Percentiles rank a stretch among this genome's conserved stretches.
phyloP scores from a whole-genome alignment of 1,140 invertebrate genomes.

The Drosophila elegans region DNA sequence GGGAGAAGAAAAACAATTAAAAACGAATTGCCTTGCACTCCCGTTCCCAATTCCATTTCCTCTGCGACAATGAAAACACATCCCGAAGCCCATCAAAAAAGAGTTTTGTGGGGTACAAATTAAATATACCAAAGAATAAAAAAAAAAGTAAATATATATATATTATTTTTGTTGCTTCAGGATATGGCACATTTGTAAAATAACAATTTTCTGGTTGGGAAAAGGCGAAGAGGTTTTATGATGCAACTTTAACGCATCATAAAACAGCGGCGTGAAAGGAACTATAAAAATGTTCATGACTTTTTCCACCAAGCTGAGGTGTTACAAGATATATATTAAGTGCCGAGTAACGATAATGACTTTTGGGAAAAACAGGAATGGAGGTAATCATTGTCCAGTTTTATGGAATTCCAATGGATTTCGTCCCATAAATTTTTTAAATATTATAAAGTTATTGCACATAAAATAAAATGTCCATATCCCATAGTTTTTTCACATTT shows the following conservation, averaged over 20 bases:
- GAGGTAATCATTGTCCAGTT: not conserved
- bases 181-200: constrained; percentile 49
- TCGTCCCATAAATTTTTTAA: not conserved
- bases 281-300: constrained; percentile 41
- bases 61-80: constrained; percentile 25
- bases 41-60: constrained; percentile 13
- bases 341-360: constrained; percentile 21
- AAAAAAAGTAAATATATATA: not conserved
- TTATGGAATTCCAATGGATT: constrained; percentile 8
- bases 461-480: constrained; percentile 6
- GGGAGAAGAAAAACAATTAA: constrained; percentile 71
- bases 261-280: constrained; percentile 31
- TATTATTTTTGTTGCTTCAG: constrained; percentile 39
- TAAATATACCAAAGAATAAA: constrained; percentile 31
- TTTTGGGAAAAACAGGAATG: constrained; percentile 3
- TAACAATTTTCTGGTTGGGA: constrained; percentile 16
- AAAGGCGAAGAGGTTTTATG: constrained; percentile 20
- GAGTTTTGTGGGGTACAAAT: constrained; percentile 47
- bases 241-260: constrained; percentile 47
- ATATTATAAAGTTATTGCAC: not conserved
- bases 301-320: constrained; percentile 21
- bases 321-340: constrained; percentile 37
- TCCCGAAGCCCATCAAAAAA: constrained; percentile 12
- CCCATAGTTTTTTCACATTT: constrained; percentile 6
- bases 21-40: constrained; percentile 64